A percentile compares a stretch with the other conserved stretches of the same genome.
Evolutionary conservation across 2,797 vertebrate genomes (phyloP).

Genomic region (Darevskia mixta): DNA sequence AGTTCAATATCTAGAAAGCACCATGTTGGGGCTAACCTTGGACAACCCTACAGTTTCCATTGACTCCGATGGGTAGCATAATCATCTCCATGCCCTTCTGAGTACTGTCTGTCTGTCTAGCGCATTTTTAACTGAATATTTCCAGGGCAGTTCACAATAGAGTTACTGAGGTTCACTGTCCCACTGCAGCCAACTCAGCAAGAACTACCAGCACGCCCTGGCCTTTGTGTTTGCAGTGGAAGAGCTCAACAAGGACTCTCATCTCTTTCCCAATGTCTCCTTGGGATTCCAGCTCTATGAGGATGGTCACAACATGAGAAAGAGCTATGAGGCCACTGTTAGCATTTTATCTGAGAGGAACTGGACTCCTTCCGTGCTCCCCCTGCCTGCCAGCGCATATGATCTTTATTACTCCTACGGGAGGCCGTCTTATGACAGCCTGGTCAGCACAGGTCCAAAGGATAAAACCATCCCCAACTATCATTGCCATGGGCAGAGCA

Average conservation of each 20-base stretch:
- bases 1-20: too few relatives aligned
- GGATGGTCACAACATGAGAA: not conserved
- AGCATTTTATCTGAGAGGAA: not conserved
- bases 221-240: conserved; percentile 1
- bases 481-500: not conserved
- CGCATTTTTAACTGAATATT: too few relatives aligned
- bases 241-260: not conserved
- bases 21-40: too few relatives aligned
- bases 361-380: not conserved
- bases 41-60: too few relatives aligned
- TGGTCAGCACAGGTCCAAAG: too few relatives aligned
- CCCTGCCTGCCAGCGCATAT: not conserved
- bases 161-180: not conserved
- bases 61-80: too few relatives aligned
- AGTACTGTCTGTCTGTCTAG: too few relatives aligned
- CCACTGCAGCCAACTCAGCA: not conserved
- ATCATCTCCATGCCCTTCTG: too few relatives aligned
- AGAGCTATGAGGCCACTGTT: not conserved
- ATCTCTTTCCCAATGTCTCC: not conserved
- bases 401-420: not conserved
- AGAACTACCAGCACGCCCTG: not conserved
- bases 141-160: too few relatives aligned
- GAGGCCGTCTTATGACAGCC: not conserved
- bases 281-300: not conserved
- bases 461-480: not conserved